Evolutionary conservation across 1,140 invertebrate genomes (phyloP).

Genomic region (Periplaneta americana): DNA sequence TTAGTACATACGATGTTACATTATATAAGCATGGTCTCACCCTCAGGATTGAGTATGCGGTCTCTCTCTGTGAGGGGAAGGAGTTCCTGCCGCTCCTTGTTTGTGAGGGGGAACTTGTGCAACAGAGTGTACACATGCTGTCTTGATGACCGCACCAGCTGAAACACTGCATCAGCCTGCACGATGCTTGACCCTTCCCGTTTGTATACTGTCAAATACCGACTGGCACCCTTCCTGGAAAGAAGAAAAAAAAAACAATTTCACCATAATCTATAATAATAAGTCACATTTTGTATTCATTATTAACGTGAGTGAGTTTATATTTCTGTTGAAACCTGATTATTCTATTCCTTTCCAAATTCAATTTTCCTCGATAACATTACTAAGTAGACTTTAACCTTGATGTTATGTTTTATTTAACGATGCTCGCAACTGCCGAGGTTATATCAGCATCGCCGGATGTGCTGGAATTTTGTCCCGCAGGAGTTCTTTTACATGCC

Average conservation of each 20-base stretch:
- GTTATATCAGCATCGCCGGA: too few species aligned
- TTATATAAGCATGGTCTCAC: too few species aligned
- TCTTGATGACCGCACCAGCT: slow-evolving; percentile 55
- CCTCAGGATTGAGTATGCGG: slow-evolving; percentile 31
- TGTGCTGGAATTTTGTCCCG: too few species aligned
- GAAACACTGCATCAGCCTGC: slow-evolving; percentile 61
- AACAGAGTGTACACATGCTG: slow-evolving; percentile 52
- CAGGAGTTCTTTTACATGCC: too few species aligned
- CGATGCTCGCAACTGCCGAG: too few species aligned
- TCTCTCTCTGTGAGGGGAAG: slow-evolving; percentile 49
- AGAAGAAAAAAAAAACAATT: slow-evolving; percentile 21
- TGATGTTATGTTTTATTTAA: too few species aligned
- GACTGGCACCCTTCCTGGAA: slow-evolving; percentile 57
- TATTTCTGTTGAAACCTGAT: too few species aligned
- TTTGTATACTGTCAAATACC: slow-evolving; percentile 70
- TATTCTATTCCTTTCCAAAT: too few species aligned
- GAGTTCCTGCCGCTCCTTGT: slow-evolving; percentile 61
- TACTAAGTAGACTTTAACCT: too few species aligned
- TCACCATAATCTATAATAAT: neutral
- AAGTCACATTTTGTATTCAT: too few species aligned
- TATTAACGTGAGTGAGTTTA: too few species aligned
- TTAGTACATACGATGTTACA: neutral
- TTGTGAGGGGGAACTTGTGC: slow-evolving; percentile 63
- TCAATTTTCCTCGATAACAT: too few species aligned
- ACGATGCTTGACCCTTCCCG: slow-evolving; percentile 62